Evolutionary conservation across 2,113 vertebrate genomes (phyloP).

Genomic region (Micronycteris hirsuta): DNA sequence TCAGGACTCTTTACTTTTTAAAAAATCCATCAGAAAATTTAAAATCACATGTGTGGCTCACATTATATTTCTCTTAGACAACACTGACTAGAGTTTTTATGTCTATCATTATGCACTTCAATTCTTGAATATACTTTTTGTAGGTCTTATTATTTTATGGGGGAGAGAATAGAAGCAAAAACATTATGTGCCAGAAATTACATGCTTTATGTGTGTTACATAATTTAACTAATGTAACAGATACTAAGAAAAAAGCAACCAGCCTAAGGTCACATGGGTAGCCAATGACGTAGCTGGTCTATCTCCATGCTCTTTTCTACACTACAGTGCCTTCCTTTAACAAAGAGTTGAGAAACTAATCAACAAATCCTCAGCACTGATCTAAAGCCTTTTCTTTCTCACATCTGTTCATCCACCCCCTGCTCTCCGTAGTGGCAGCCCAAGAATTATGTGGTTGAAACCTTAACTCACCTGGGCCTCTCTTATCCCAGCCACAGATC

Average conservation of each 20-base stretch:
- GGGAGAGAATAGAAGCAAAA: neutral
- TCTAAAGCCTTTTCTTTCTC: neutral
- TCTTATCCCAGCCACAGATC: conserved; percentile 96
- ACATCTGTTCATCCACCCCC: neutral
- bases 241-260: neutral
- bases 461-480: conserved; percentile 88
- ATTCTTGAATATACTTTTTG: conserved; percentile 6
- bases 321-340: neutral
- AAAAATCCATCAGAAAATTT: neutral
- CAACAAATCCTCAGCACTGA: neutral
- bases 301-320: neutral
- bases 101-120: neutral
- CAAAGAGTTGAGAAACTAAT: neutral
- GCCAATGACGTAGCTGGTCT: conserved; percentile 12
- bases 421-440: neutral
- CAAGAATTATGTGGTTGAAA: neutral
- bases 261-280: neutral
- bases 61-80: neutral
- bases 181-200: neutral
- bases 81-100: neutral
- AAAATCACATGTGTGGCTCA: neutral
- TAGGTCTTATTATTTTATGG: neutral
- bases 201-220: neutral
- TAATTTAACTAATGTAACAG: neutral
- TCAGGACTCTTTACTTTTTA: neutral